Evolutionary conservation across 2,113 vertebrate genomes (phyloP), one percentile per base, ranked within the genome.

Genomic region (Glaucidium brasilianum): DNA sequence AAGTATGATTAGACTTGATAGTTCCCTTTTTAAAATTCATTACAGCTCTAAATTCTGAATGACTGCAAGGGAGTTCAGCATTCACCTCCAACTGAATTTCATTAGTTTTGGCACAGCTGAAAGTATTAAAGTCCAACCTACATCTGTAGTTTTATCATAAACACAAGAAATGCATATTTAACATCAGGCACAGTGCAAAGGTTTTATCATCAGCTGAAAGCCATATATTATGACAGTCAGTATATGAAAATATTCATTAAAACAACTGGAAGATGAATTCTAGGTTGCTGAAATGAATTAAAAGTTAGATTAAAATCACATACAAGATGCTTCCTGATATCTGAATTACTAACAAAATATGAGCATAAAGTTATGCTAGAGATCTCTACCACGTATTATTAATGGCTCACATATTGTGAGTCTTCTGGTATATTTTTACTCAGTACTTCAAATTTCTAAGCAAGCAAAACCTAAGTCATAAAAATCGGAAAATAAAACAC

Each of bases 1-100:
- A 88, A 91, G 34, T 67, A 75, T 47, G 74, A 94, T 94, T 69
- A 88, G 66, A 83, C 10, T 49, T 88, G 85, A 97, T 72, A 90
- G 87, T 7, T 88, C 22, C 49, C 69, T 79, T 88, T 90, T 64
- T 41, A 95, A 85, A 94, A 91, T 76, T 93, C 93, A 94, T 79
- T 93, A 95, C 85, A 91, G 45, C 43, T 76, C 25, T 81, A 87
- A 96, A 95, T 92, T 78, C 66, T 90, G 55, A 85, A 94, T 32
- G 66, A 92, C 81, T 88, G 45, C 71, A 95, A 88, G 27, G 43
- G 87, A 94, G 15, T 75, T 79, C 74, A 85, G 63, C 1, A 5
- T 66, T 62, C 77, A 76, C 39, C 49, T 85, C 69, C 66, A 82
- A 79, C 22, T 34, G 60, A 85, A 76, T 79, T 78, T 72, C 58